Percentiles rank a stretch among this genome's conserved stretches.
These are phyloP conservation scores for Lysiphlebus fabarum DNA, from an alignment of 1,140 invertebrate genomes.

Conservation along the genomic window DNA sequence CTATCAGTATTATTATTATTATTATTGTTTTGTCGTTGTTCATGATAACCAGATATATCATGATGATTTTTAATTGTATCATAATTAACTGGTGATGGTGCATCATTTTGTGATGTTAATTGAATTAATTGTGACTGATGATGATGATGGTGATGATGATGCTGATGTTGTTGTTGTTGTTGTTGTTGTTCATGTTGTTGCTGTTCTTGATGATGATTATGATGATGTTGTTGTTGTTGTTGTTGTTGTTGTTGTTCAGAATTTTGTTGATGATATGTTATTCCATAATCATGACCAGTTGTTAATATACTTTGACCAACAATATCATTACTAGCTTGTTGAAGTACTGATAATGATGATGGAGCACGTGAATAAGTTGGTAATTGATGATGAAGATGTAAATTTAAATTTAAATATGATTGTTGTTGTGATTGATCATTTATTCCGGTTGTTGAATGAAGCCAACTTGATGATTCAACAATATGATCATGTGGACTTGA, in stretches of 20 bases:
- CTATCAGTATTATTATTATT: conserved; percentile 38
- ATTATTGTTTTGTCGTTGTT: conserved; percentile 28
- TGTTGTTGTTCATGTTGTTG: conserved; percentile 19
- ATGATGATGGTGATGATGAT: too few species aligned
- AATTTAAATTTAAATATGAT: conserved; percentile 51
- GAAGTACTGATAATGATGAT: conserved; percentile 26
- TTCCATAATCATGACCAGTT: conserved; percentile 28
- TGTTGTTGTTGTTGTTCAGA: conserved; percentile 22
- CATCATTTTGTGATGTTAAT: conserved; percentile 31
- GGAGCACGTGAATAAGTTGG: conserved; percentile 30
- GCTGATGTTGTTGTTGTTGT: too few species aligned
- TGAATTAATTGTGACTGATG: conserved; percentile 26
- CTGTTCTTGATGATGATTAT: conserved; percentile 21
- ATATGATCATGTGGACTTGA: conserved; percentile 42
- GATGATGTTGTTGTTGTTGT: conserved; percentile 23
- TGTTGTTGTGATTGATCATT: conserved; percentile 43
- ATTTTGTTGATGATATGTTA: conserved; percentile 31
- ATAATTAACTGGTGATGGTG: conserved; percentile 39
- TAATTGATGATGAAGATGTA: conserved; percentile 53
- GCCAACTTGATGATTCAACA: conserved; percentile 42
- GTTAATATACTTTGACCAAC: conserved; percentile 1
- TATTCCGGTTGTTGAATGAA: conserved; percentile 40
- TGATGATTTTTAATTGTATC: conserved; percentile 39
- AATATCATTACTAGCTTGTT: conserved; percentile 20
- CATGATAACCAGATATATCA: conserved; percentile 33